phyloP scores from a whole-genome alignment of 2,797 vertebrate genomes.

The Characodon lateralis region DNA sequence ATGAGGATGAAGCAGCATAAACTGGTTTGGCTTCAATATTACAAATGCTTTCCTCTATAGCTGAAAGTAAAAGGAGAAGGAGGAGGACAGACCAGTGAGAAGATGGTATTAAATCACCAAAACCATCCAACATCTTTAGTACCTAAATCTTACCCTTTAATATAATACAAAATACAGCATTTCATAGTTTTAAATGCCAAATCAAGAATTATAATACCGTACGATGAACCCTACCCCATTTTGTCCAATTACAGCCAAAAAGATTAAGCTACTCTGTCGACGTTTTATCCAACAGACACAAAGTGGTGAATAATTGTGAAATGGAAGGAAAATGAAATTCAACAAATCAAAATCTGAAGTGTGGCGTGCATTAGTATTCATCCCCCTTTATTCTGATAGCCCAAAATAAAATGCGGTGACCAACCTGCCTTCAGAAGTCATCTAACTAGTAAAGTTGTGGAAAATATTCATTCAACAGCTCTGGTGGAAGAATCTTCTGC shows the following conservation, averaged over 20 bases:
- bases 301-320: background rate
- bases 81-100: background rate
- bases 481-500: background rate
- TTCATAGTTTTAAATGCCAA: no score
- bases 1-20: background rate
- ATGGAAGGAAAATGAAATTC: no score
- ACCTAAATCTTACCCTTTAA: background rate
- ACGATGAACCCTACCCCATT: no score
- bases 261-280: no score
- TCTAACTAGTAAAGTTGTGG: background rate
- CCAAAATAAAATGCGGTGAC: no score
- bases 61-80: constrained; percentile 80
- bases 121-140: background rate
- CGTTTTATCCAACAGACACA: background rate
- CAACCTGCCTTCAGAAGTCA: no score
- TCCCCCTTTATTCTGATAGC: no score
- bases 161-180: no score
- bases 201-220: no score
- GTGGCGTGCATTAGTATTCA: no score
- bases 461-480: background rate
- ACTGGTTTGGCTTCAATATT: constrained; percentile 14
- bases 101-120: background rate
- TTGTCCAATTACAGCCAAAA: no score
- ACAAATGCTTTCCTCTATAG: constrained; percentile 74
- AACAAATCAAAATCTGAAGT: no score